A percentile compares a stretch with the other conserved stretches of the same genome.
phyloP scores from a whole-genome alignment of 2,888 invertebrate species.

The Scelioninae gen. 2 region DNA sequence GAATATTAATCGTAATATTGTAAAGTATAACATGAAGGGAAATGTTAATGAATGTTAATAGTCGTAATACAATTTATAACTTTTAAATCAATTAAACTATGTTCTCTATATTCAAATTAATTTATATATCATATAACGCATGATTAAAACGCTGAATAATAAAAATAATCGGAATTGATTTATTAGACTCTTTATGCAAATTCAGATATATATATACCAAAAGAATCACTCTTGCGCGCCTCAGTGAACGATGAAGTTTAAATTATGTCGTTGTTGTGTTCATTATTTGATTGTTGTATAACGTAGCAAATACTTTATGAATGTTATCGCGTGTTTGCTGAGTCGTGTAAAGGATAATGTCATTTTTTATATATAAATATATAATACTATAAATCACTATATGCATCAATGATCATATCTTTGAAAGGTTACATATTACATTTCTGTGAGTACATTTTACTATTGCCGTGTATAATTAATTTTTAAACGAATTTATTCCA shows the following conservation, averaged over 20 bases:
- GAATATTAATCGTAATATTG: conserved; percentile 24
- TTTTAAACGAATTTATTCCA: conserved; percentile 47
- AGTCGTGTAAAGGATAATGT: conserved; percentile 25
- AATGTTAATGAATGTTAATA: conserved; percentile 29
- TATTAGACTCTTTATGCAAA: conserved; percentile 24
- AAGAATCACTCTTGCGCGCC: conserved; percentile 16
- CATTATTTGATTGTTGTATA: conserved; percentile 44
- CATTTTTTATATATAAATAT: conserved; percentile 19
- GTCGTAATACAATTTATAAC: conserved; percentile 24
- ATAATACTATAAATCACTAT: conserved; percentile 30
- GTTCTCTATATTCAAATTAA: conserved; percentile 28
- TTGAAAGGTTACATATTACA: conserved; percentile 21
- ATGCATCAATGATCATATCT: conserved; percentile 24
- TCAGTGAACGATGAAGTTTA: conserved; percentile 39
- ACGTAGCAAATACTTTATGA: conserved; percentile 46
- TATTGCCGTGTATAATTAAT: conserved; percentile 20
- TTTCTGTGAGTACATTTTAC: conserved; percentile 14
- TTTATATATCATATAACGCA: conserved; percentile 22
- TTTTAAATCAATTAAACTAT: conserved; percentile 21
- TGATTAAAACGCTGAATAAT: conserved; percentile 12
- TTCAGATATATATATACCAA: conserved; percentile 23
- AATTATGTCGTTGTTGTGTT: conserved; percentile 41
- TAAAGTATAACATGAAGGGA: conserved; percentile 17
- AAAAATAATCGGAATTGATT: conserved; percentile 42
- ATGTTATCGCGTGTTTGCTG: conserved; percentile 43